Conservation (phyloP, 1,140 invertebrate genomes). For the Delia radicum region DNA sequence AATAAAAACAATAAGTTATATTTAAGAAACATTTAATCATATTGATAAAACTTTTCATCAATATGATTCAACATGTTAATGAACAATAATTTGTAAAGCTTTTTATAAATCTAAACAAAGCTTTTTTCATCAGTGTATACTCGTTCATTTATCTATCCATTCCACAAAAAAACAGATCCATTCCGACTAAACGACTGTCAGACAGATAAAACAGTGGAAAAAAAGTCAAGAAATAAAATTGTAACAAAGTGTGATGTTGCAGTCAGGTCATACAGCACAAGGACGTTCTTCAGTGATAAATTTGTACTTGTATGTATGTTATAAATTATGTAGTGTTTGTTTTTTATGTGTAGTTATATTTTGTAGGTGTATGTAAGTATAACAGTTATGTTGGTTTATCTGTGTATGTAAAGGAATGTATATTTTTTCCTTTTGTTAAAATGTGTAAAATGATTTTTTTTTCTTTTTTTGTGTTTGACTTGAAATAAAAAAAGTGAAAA, state of each 20-base stretch:
- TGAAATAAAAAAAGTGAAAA: neutral
- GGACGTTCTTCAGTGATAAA: neutral
- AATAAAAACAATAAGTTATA: no score
- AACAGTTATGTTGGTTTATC: neutral
- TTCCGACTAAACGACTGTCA: neutral
- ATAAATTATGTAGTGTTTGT: constrained; percentile 5
- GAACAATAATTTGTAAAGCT: no score
- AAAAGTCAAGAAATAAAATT: neutral
- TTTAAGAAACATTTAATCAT: no score
- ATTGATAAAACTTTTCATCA: no score
- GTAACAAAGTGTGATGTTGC: neutral
- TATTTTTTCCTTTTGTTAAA: neutral
- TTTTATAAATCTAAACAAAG: no score
- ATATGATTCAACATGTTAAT: no score
- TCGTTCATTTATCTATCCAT: no score
- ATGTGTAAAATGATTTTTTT: neutral
- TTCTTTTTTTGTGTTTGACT: neutral
- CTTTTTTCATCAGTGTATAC: no score
- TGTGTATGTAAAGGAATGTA: neutral
- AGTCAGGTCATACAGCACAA: constrained; percentile 1
- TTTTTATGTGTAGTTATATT: neutral
- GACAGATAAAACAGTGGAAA: neutral
- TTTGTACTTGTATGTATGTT: neutral
- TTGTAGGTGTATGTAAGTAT: neutral
- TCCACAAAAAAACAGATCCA: neutral